phyloP scores from a whole-genome alignment of 2,797 vertebrate species.

The Ciconia nigra region DNA sequence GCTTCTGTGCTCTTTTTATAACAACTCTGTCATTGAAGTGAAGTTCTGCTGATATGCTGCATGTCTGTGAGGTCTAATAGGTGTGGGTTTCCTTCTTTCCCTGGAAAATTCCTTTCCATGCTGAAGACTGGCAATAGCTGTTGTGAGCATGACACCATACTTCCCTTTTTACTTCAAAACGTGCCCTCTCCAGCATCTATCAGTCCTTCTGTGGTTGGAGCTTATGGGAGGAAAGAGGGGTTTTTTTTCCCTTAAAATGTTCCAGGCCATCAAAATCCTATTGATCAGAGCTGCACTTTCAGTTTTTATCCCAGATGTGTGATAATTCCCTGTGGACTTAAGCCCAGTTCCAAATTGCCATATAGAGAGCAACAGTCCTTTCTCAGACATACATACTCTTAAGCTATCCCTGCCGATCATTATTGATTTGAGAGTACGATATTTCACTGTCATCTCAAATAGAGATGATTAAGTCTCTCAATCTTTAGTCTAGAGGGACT shows the following conservation, averaged over 20 bases:
- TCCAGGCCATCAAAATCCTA: not conserved
- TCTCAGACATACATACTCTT: not conserved
- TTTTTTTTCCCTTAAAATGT: not conserved
- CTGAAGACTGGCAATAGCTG: not conserved
- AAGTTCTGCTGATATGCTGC: not conserved
- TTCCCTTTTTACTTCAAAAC: not conserved
- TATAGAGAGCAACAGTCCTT: not conserved
- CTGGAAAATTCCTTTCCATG: not conserved
- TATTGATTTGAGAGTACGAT: not conserved
- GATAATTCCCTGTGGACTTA: not conserved
- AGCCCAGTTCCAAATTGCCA: not conserved
- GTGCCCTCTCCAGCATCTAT: rapidly evolving
- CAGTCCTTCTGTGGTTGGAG: not conserved
- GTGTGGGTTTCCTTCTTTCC: not conserved
- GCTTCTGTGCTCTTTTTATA: not conserved
- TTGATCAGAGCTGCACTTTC: not conserved
- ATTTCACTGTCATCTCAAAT: constrained; percentile 33
- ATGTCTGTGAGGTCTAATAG: not conserved
- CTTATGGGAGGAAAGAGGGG: not conserved
- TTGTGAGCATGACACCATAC: not conserved
- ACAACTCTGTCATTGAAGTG: not conserved
- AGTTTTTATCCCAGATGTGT: not conserved
- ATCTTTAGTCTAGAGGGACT: constrained; percentile 2
- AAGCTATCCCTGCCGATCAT: not conserved
- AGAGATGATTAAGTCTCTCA: constrained; percentile 24